A percentile compares a stretch with the other conserved stretches of the same genome.
These are phyloP conservation scores for Tachysurus vachellii DNA, from an alignment of 2,113 vertebrate species.

Conservation along the genomic window DNA sequence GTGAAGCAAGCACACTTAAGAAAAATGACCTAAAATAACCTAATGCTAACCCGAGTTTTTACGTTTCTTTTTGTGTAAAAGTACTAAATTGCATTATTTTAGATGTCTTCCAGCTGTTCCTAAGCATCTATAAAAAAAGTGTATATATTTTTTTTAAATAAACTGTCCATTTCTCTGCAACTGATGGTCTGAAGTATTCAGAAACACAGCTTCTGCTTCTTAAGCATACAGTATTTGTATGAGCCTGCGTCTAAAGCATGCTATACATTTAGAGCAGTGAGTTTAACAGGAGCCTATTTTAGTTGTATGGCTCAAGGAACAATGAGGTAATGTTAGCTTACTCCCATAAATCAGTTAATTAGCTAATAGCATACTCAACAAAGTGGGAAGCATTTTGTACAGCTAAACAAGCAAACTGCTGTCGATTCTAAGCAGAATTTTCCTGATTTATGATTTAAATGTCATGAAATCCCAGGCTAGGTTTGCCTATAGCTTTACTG, in stretches of 20 bases:
- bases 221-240: not conserved
- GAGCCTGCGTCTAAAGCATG: not conserved
- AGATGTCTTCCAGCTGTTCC: not conserved
- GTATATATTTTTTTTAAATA: not conserved
- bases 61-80: not conserved
- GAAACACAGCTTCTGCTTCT: not conserved
- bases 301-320: not conserved
- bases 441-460: not conserved
- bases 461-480: not conserved
- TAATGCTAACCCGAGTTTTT: not conserved
- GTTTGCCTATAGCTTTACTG: not conserved
- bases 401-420: not conserved
- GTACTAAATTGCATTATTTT: not conserved
- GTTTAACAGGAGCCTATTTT: not conserved
- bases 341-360: not conserved
- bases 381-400: not conserved
- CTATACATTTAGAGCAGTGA: not conserved
- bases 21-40: not conserved
- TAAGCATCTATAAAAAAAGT: not conserved
- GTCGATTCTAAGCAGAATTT: not conserved
- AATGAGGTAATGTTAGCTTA: constrained; percentile 16
- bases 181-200: not conserved
- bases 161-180: not conserved
- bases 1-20: not conserved
- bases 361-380: not conserved